phyloP scores from a whole-genome alignment of 1,140 invertebrate genomes.

The Drosophila nikananu region DNA sequence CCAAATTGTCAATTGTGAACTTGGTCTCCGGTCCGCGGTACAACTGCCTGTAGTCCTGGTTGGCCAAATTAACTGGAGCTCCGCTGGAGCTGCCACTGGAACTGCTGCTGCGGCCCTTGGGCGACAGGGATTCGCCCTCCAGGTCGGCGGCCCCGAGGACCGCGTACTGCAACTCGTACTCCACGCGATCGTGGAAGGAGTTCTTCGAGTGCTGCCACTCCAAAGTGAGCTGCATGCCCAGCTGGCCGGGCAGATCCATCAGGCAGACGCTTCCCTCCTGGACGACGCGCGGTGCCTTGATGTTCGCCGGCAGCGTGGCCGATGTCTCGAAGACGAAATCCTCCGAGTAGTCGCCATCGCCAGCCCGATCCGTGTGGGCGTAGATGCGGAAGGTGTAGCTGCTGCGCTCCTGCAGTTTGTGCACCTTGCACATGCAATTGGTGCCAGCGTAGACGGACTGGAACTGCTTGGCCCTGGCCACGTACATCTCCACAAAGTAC shows the following conservation, averaged over 20 bases:
- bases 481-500: constrained; percentile 93
- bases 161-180: constrained; percentile 79
- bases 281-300: constrained; percentile 89
- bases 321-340: constrained; percentile 90
- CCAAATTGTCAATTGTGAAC: constrained; percentile 89
- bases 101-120: constrained; percentile 56
- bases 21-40: constrained; percentile 90
- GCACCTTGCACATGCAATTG: constrained; percentile 91
- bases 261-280: constrained; percentile 80
- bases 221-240: constrained; percentile 85
- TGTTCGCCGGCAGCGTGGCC: constrained; percentile 91
- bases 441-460: constrained; percentile 92
- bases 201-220: constrained; percentile 87
- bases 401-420: constrained; percentile 92
- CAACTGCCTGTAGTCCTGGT: constrained; percentile 86
- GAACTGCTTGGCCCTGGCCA: constrained; percentile 88
- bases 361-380: constrained; percentile 92
- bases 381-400: constrained; percentile 93
- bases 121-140: constrained; percentile 45
- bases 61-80: constrained; percentile 57
- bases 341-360: constrained; percentile 91
- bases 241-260: constrained; percentile 56
- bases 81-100: constrained; percentile 40
- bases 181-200: constrained; percentile 76
- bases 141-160: constrained; percentile 44